Base-by-base conservation (phyloP, 2,888 invertebrate species). In the Pinctada fucata region DNA sequence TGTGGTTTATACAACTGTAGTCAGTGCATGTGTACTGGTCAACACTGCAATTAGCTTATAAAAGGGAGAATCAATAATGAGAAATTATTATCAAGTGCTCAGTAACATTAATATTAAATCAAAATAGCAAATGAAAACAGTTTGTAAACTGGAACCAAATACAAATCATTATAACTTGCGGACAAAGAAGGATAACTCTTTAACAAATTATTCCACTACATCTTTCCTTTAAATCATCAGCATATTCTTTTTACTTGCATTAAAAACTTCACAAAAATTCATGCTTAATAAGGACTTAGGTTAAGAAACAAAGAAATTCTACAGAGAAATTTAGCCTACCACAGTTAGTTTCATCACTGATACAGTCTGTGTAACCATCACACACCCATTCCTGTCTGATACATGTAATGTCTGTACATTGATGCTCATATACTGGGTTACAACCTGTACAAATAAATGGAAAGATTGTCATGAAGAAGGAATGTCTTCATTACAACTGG, bases 311-410 rank as follows among this genome's bases (percentile, higher is more conserved):
- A 31, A 31, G 31, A 31, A 31, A 31, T 31, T 31, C 31, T 31
- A 31, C 31, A 31, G 0, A 31, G 31, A 31, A 31, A 31, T 31
- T 31, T 31, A 31, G 31, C 85, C 72, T 73, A 85, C 84, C 76
- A 75, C 85, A 85, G 48, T 75, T 75, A 5, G 71, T 64, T 74
- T 90, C 90, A 79, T 90, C 90, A 52, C 80, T 83, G 4, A 83
- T 86, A 82, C 90, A 90, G 75, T 89, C 84, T 3, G 75, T 75
- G 16, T 78, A 63, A 6, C 88, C 88, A 78, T 89, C 85, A 83
- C 90, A 89, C 4, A 86, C 80, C 58, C 80, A 80, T 31, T 79
- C 79, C 47, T 66, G 72, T 16, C 82, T 76, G 3, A 89, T 74
- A 82, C 89, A 90, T 51, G 70, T 66, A 47, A 83, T 83, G 76